Evolutionary conservation across 2,113 vertebrate genomes (phyloP).

Genomic region (Nyctereutes procyonoides): DNA sequence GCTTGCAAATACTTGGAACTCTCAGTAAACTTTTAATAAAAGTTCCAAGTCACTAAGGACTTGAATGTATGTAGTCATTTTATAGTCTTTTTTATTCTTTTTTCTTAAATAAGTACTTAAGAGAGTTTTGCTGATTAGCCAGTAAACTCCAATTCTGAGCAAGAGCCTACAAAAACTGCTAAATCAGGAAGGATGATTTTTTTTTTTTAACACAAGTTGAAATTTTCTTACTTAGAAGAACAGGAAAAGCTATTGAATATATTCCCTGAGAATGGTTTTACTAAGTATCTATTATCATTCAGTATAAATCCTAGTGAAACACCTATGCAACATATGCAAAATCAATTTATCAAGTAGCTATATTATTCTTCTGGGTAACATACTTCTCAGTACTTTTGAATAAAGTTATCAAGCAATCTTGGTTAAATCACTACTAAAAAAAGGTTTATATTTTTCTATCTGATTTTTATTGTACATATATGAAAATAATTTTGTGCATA

Average conservation of each 20-base stretch:
- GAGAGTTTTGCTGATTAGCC: conserved; percentile 48
- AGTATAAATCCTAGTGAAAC: neutral
- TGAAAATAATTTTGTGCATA: neutral
- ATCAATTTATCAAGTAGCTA: neutral
- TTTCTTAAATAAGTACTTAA: neutral
- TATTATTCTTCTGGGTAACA: neutral
- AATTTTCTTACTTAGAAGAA: conserved; percentile 22
- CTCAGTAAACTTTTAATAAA: conserved; percentile 51
- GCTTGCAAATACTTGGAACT: neutral
- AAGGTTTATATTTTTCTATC: neutral
- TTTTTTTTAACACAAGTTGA: neutral
- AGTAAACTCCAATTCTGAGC: conserved; percentile 3
- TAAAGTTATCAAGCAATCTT: neutral
- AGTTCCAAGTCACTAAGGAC: neutral
- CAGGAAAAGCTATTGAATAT: neutral
- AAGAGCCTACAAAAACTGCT: conserved; percentile 6
- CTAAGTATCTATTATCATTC: conserved; percentile 15
- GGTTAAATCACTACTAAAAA: neutral
- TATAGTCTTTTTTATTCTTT: neutral
- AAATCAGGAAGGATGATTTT: conserved; percentile 6
- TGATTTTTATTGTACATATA: neutral
- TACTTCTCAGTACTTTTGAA: neutral
- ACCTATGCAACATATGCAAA: neutral
- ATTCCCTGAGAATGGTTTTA: neutral
- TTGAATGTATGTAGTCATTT: neutral